Percentiles rank a stretch among this genome's conserved stretches.
Conservation (phyloP, 2,797 vertebrate species). For the Gymnothorax javanicus region DNA sequence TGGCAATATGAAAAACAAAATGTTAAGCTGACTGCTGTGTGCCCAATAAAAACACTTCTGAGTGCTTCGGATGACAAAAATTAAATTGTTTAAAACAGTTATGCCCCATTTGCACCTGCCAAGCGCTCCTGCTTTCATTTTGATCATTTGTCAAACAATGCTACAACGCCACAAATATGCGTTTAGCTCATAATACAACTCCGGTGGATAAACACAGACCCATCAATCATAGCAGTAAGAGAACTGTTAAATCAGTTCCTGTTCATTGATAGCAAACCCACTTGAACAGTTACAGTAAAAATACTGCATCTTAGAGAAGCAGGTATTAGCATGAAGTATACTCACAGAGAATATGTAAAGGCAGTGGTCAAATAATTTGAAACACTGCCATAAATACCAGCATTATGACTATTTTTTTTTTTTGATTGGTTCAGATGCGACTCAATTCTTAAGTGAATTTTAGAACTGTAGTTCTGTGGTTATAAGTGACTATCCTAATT, state of each 20-base stretch:
- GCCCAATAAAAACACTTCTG: constrained; percentile 34
- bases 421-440: no score
- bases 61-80: constrained; percentile 32
- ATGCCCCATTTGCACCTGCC: constrained; percentile 29
- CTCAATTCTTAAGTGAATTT: no score
- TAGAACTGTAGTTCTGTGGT: no score
- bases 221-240: not conserved
- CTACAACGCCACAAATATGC: not conserved
- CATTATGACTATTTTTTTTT: no score
- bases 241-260: not conserved
- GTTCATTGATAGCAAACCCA: not conserved
- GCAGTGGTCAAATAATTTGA: no score
- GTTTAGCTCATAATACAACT: not conserved
- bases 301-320: not conserved
- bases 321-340: not conserved
- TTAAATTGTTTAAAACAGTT: constrained; percentile 32
- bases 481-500: no score
- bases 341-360: no score
- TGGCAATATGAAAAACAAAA: constrained; percentile 12
- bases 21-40: constrained; percentile 29
- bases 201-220: not conserved
- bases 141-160: constrained; percentile 17
- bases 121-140: constrained; percentile 28
- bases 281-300: not conserved
- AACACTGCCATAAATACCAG: no score